phyloP scores from a whole-genome alignment of 2,888 invertebrate species.

The Rhagonycha fulva region DNA sequence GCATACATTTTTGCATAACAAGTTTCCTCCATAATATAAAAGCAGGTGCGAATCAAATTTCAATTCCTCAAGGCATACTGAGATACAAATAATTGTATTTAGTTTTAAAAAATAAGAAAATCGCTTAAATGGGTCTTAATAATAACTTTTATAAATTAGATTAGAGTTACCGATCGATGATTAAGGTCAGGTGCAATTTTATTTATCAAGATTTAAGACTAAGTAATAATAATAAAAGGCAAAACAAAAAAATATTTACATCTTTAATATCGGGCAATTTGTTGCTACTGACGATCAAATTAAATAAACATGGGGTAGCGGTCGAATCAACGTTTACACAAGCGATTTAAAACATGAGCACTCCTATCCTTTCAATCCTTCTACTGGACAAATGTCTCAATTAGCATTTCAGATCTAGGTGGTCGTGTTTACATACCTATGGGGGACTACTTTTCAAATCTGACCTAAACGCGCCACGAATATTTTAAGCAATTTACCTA shows the following conservation, averaged over 20 bases:
- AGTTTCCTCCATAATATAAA: background rate
- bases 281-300: constrained; percentile 3
- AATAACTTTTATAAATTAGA: background rate
- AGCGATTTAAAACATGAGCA: constrained; percentile 26
- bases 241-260: background rate
- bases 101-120: background rate
- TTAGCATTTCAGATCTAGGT: constrained; percentile 31
- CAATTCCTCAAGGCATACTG: background rate
- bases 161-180: background rate
- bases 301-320: constrained; percentile 22
- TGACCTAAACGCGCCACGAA: background rate
- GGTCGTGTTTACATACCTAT: constrained; percentile 26
- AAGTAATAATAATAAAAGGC: background rate
- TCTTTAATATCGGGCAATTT: background rate
- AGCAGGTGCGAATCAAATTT: background rate
- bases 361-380: constrained; percentile 25
- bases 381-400: constrained; percentile 27
- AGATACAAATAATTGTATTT: background rate
- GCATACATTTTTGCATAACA: background rate
- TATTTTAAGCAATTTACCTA: constrained; percentile 3
- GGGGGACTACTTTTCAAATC: constrained; percentile 5
- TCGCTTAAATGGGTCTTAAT: background rate
- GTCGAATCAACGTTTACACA: constrained; percentile 24
- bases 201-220: background rate
- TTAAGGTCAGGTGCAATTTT: background rate